A percentile compares a stretch with the other conserved stretches of the same genome.
phyloP scores from a whole-genome alignment of 2,113 vertebrate genomes.

The Elachura formosa region DNA sequence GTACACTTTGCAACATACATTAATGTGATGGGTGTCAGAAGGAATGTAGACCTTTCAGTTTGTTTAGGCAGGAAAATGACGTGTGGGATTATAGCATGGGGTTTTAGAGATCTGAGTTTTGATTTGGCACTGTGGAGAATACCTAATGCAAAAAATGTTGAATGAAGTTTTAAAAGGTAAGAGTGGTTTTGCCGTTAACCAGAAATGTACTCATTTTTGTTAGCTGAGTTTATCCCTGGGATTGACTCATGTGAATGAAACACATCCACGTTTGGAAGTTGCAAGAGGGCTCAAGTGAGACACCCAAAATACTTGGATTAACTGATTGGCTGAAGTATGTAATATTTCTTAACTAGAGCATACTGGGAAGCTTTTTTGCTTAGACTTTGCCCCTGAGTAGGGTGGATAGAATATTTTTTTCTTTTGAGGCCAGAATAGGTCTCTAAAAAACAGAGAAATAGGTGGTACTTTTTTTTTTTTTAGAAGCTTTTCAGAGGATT shows the following conservation, averaged over 20 bases:
- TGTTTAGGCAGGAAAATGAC: neutral
- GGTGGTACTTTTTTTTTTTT: neutral
- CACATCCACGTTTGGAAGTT: neutral
- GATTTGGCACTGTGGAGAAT: neutral
- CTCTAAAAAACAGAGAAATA: neutral
- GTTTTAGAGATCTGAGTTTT: neutral
- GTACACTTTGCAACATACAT: neutral
- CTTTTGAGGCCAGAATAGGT: neutral
- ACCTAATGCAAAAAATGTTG: neutral
- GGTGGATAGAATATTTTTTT: neutral
- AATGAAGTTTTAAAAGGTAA: neutral
- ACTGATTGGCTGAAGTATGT: neutral
- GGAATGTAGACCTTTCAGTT: neutral
- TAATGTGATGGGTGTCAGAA: neutral
- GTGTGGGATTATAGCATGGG: neutral
- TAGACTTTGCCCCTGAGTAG: neutral
- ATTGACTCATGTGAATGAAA: neutral
- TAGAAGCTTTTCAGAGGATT: neutral
- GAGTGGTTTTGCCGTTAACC: neutral
- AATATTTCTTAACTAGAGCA: neutral
- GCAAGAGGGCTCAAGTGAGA: neutral
- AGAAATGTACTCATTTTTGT: neutral
- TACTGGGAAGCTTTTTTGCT: neutral
- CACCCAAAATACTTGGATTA: neutral
- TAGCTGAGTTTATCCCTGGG: rapidly evolving